These are phyloP conservation scores for Vombatus ursinus DNA, from an alignment of 2,113 vertebrate species.

Conservation along the genomic window DNA sequence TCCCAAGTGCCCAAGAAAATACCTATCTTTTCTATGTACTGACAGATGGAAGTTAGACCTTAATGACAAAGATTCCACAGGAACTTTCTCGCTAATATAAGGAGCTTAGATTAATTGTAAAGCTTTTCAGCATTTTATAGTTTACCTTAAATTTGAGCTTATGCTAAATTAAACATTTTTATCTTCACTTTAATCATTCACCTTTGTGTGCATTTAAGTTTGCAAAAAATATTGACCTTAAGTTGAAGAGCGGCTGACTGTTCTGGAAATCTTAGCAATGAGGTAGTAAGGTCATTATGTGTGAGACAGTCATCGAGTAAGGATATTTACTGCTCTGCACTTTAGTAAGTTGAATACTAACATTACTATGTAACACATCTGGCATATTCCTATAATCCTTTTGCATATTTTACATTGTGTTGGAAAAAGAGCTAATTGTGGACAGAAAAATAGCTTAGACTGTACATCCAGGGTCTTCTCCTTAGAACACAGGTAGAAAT, in stretches of 20 bases:
- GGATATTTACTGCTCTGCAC: conserved; percentile 27
- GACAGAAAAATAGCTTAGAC: conserved; percentile 24
- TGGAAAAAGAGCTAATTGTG: conserved; percentile 19
- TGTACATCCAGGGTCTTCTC: conserved; percentile 7
- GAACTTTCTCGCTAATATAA: conserved; percentile 27
- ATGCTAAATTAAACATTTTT: conserved; percentile 19
- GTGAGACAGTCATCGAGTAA: conserved; percentile 46
- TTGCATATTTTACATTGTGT: conserved; percentile 47
- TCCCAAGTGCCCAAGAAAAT: not conserved
- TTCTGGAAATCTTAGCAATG: conserved; percentile 43
- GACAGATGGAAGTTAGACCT: conserved; percentile 8
- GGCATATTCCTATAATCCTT: not conserved
- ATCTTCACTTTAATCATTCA: conserved; percentile 37
- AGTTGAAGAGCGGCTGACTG: not conserved
- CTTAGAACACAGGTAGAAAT: conserved; percentile 23
- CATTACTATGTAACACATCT: conserved; percentile 7
- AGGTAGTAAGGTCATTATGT: conserved; percentile 10
- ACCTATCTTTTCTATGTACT: conserved; percentile 37
- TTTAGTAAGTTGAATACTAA: conserved; percentile 30
- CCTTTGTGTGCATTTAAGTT: conserved; percentile 25
- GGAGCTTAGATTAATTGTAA: conserved; percentile 26
- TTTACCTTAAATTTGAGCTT: not conserved
- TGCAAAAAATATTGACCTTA: not conserved
- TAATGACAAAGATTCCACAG: conserved; percentile 30
- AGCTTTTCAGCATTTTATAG: conserved; percentile 14